Conservation (phyloP, 37 sponge, comb jelly and placozoan species). For the Haliclona indistincta region DNA sequence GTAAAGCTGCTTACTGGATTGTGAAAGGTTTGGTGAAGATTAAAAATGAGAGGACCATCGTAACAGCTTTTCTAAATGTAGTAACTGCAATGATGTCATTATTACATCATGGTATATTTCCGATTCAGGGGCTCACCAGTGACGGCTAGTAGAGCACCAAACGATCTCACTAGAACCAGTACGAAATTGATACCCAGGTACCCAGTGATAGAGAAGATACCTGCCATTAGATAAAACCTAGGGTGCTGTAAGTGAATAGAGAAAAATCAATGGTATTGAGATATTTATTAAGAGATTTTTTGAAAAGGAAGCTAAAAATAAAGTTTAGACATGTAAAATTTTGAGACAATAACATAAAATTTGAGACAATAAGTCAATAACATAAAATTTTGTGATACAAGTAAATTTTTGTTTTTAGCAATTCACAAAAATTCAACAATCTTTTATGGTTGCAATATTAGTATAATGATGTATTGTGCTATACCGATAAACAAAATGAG, state of each 20-base stretch:
- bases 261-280: neutral
- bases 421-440: too few species aligned
- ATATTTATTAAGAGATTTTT: neutral
- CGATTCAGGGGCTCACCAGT: slow-evolving; percentile 49
- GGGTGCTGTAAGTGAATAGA: slow-evolving; percentile 48
- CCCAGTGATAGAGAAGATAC: slow-evolving; percentile 70
- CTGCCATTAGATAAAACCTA: slow-evolving; percentile 41
- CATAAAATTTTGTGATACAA: neutral
- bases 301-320: neutral
- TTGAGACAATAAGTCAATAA: neutral
- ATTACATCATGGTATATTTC: neutral
- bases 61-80: slow-evolving; percentile 76
- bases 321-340: neutral
- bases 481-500: slow-evolving; percentile 30
- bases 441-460: too few species aligned
- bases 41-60: slow-evolving; percentile 77
- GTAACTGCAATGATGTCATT: slow-evolving; percentile 53
- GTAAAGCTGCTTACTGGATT: slow-evolving; percentile 57
- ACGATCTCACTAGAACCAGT: slow-evolving; percentile 51
- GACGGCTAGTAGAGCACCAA: slow-evolving; percentile 77
- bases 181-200: slow-evolving; percentile 85
- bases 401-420: too few species aligned
- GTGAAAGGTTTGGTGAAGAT: slow-evolving; percentile 90
- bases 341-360: neutral
- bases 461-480: neutral